Evolutionary conservation across 2,888 invertebrate species (phyloP).

Genomic region (Caenorhabditis macrosperma): DNA sequence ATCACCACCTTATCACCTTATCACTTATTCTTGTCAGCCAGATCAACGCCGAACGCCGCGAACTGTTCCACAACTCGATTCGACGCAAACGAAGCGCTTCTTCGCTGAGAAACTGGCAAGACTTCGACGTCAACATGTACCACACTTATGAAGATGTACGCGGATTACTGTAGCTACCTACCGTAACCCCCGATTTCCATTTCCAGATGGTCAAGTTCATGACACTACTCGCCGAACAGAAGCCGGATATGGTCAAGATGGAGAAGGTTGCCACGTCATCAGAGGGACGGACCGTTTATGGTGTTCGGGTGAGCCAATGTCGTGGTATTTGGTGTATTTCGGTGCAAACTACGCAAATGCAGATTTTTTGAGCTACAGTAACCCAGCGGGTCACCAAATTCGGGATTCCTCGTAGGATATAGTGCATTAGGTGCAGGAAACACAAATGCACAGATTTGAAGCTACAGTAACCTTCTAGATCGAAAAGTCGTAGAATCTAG

Average conservation of each 20-base stretch:
- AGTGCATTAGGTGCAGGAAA: no score
- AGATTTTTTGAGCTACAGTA: no score
- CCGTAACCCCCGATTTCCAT: neutral
- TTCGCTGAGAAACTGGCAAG: constrained; percentile 20
- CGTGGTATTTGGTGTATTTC: no score
- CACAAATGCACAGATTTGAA: no score
- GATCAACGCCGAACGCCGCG: constrained; percentile 35
- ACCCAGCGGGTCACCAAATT: no score
- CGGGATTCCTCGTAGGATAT: no score
- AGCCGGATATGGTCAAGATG: constrained; percentile 68
- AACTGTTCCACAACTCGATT: constrained; percentile 11
- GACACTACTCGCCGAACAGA: constrained; percentile 58
- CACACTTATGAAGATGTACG: constrained; percentile 69
- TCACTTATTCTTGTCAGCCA: no score
- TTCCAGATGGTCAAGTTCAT: constrained; percentile 75
- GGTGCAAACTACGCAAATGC: no score
- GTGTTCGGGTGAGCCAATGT: constrained; percentile 66
- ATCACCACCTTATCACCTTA: no score
- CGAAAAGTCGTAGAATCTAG: no score
- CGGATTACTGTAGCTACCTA: neutral
- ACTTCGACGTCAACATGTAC: constrained; percentile 67
- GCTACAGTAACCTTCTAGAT: no score
- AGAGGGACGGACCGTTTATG: constrained; percentile 73
- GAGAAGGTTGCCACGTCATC: constrained; percentile 73
- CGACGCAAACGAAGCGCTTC: constrained; percentile 24